phyloP scores from a whole-genome alignment of 2,888 invertebrate species.

The Plagiodera versicolora region DNA sequence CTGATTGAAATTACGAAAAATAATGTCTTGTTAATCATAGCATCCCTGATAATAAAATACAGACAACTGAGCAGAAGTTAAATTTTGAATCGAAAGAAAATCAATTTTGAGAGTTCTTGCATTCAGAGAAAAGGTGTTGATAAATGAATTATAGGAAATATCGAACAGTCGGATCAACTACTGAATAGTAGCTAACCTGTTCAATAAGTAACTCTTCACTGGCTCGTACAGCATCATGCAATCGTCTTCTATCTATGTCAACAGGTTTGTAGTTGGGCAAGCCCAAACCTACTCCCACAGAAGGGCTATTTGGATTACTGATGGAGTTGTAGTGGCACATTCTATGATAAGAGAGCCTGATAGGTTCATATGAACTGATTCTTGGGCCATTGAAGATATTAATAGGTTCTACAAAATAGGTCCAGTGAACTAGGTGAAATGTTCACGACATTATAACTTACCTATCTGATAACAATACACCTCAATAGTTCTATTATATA shows the following conservation, averaged over 20 bases:
- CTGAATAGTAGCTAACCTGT: constrained; percentile 62
- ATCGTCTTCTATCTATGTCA: constrained; percentile 68
- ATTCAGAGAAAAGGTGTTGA: no score
- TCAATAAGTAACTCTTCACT: constrained; percentile 81
- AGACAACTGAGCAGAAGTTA: no score
- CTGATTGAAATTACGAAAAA: no score
- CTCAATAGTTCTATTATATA: constrained; percentile 85
- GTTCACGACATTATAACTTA: constrained; percentile 44
- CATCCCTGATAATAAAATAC: no score
- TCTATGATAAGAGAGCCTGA: constrained; percentile 83
- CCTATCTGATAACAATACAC: constrained; percentile 78
- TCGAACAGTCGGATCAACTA: no score
- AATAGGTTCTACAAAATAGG: constrained; percentile 68
- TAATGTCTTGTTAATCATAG: no score
- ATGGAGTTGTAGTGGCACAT: constrained; percentile 88
- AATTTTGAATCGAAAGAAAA: no score
- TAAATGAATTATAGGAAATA: no score
- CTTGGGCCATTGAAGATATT: constrained; percentile 82
- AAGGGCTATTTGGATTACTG: constrained; percentile 79
- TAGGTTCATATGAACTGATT: constrained; percentile 75
- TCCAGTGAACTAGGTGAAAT: neutral
- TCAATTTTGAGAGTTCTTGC: no score
- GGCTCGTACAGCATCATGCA: constrained; percentile 73
- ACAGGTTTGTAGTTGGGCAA: constrained; percentile 79
- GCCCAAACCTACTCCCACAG: constrained; percentile 82